Base-by-base conservation (phyloP, 2,113 vertebrate genomes). In the Mustela lutreola region DNA sequence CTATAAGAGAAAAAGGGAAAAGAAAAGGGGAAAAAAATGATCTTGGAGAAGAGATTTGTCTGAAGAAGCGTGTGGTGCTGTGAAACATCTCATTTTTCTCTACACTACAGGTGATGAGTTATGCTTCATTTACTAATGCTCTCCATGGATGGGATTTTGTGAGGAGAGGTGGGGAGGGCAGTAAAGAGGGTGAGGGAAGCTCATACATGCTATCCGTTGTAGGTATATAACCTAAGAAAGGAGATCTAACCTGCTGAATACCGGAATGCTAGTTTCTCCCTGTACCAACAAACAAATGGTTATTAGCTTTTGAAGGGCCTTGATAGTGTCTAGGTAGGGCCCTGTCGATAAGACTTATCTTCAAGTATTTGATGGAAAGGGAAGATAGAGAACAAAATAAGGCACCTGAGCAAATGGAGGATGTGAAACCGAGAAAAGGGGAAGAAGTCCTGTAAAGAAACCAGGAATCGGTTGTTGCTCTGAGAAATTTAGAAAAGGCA, bases 81-180 rank as follows among this genome's bases (percentile, higher is more conserved):
- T 63, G 18, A 7, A 94, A 12, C 3, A 1, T 88, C 22, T 70
- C 39, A 53, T 80, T 81, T 80, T 60, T 24, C 39, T 85, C 81
- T 39, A 14, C 1, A 8, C 11, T 48, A 4, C 4, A 71, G 10
- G 10, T 91, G 65, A 14, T 14, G 62, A 53, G 53, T 93, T 83
- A 50, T 42, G 31, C 79, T 80, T 70, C 70, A 22, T 14, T 86
- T 80, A 31, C 67, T 53, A 70, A 71, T 71, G 24, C 15, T 67
- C 22, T 89, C 22, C 39, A 81, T 21, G 67, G 33, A 18, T 89
- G 39, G 31, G 15, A 45, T 76, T 80, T 45, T 33, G 7, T 78
- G 1, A 16, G 8, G 70, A 15, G 3, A 1, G 6, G 0, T 21
- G n/a, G 21, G 11, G 12, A 75, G 9, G 36, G 9, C 67, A 80